A percentile compares a stretch with the other conserved stretches of the same genome.
Conservation (phyloP, 2,797 vertebrate genomes). For the Eidolon dupreanum region DNA sequence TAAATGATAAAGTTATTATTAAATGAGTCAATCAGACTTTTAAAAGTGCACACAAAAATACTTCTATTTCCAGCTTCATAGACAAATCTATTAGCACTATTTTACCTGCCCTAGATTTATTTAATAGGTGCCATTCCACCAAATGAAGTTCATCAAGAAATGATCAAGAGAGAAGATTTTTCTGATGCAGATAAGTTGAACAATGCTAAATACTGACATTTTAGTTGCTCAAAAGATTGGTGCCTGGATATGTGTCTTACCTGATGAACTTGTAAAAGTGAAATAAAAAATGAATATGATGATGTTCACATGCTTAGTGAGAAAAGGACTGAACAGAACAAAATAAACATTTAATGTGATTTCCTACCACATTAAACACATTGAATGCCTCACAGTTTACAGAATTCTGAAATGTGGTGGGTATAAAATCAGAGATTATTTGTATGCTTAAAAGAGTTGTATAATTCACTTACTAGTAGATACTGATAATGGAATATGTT, state of each 20-base stretch:
- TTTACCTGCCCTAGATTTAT: slow-evolving; percentile 95
- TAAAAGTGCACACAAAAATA: slow-evolving; percentile 88
- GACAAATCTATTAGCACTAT: slow-evolving; percentile 96
- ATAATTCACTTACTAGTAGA: slow-evolving; percentile 70
- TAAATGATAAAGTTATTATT: slow-evolving; percentile 95
- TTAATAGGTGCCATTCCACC: slow-evolving; percentile 95
- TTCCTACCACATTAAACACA: slow-evolving; percentile 82
- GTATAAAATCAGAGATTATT: slow-evolving; percentile 73
- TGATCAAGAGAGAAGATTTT: slow-evolving; percentile 91
- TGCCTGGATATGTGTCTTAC: slow-evolving; percentile 95
- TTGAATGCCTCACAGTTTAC: slow-evolving; percentile 86
- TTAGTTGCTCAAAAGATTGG: slow-evolving; percentile 97
- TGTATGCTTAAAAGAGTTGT: slow-evolving; percentile 77
- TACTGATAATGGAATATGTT: slow-evolving; percentile 56
- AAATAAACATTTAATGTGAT: slow-evolving; percentile 75
- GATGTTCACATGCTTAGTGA: slow-evolving; percentile 97
- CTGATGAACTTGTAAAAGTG: slow-evolving; percentile 96
- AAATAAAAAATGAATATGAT: slow-evolving; percentile 99
- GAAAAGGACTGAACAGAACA: slow-evolving; percentile 91
- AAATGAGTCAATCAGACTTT: slow-evolving; percentile 96
- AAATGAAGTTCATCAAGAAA: slow-evolving; percentile 91
- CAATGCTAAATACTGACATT: slow-evolving; percentile 94
- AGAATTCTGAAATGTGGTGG: slow-evolving; percentile 80
- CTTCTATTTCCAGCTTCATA: slow-evolving; percentile 95
- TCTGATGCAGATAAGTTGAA: slow-evolving; percentile 88